A percentile compares a stretch with the other conserved stretches of the same genome.
Evolutionary conservation across 2,797 vertebrate genomes (phyloP).

Genomic region (Fistularia tabacaria): DNA sequence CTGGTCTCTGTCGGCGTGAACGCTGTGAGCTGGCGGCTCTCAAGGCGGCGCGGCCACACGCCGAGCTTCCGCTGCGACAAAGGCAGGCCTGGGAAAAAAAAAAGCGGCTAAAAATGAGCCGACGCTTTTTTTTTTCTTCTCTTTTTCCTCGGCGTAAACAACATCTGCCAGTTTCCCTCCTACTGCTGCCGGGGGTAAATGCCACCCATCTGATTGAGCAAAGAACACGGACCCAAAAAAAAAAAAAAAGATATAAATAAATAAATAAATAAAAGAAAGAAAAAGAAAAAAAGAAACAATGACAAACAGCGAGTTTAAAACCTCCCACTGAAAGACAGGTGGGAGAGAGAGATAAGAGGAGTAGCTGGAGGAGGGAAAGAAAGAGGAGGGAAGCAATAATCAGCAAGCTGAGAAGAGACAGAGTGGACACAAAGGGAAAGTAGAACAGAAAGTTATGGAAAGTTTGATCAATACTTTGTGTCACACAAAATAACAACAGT

Average conservation of each 20-base stretch:
- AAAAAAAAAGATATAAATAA: constrained; percentile 13
- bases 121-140: constrained; percentile 7
- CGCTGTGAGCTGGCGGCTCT: too few species aligned
- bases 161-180: constrained; percentile 39
- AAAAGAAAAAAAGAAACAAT: constrained; percentile 11
- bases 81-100: constrained; percentile 8
- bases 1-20: too few species aligned
- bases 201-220: constrained; percentile 17
- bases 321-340: constrained; percentile 32
- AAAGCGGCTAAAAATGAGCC: constrained; percentile 15
- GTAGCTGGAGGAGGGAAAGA: background rate
- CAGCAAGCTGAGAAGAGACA: background rate
- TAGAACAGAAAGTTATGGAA: too few species aligned
- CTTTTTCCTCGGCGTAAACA: constrained; percentile 32
- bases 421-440: background rate
- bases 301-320: constrained; percentile 23
- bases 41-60: constrained; percentile 17
- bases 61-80: constrained; percentile 15
- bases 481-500: too few species aligned
- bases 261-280: background rate
- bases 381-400: background rate
- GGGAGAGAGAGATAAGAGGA: constrained; percentile 12
- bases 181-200: constrained; percentile 22
- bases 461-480: too few species aligned
- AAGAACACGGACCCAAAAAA: constrained; percentile 7